phyloP scores from a whole-genome alignment of 2,888 invertebrate genomes.

The Drosophila ezoana region DNA sequence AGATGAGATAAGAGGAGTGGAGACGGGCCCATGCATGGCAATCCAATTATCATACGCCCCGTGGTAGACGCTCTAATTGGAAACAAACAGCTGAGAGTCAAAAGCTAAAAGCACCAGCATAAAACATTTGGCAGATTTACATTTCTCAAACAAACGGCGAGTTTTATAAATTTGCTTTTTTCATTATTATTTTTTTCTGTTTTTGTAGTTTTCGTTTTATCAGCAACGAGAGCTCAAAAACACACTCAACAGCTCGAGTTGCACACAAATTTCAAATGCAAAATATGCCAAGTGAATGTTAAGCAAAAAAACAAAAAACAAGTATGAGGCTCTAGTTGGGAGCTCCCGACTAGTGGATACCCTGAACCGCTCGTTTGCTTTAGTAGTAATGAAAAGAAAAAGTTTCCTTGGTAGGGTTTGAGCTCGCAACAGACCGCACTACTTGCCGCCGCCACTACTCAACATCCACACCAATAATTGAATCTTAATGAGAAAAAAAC shows the following conservation, averaged over 20 bases:
- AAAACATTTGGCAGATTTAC: constrained; percentile 69
- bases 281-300: constrained; percentile 56
- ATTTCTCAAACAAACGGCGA: constrained; percentile 58
- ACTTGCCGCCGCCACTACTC: too few relatives aligned
- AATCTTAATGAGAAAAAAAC: too few relatives aligned
- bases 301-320: constrained; percentile 8
- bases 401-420: not conserved
- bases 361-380: too few relatives aligned
- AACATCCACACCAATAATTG: too few relatives aligned
- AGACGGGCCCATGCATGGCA: constrained; percentile 62
- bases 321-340: not conserved
- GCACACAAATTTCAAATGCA: constrained; percentile 65
- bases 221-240: constrained; percentile 30
- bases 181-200: constrained; percentile 16
- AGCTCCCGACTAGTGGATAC: too few relatives aligned
- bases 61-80: constrained; percentile 70
- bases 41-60: constrained; percentile 78
- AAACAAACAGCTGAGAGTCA: constrained; percentile 75
- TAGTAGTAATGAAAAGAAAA: not conserved
- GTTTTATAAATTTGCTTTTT: constrained; percentile 40
- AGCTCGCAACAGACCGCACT: too few relatives aligned
- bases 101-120: constrained; percentile 57
- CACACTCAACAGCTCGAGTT: constrained; percentile 31
- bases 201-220: constrained; percentile 28
- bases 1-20: not conserved